These are phyloP conservation scores for Strigamia maritima DNA, from an alignment of 2,888 invertebrate species.

Conservation along the genomic window DNA sequence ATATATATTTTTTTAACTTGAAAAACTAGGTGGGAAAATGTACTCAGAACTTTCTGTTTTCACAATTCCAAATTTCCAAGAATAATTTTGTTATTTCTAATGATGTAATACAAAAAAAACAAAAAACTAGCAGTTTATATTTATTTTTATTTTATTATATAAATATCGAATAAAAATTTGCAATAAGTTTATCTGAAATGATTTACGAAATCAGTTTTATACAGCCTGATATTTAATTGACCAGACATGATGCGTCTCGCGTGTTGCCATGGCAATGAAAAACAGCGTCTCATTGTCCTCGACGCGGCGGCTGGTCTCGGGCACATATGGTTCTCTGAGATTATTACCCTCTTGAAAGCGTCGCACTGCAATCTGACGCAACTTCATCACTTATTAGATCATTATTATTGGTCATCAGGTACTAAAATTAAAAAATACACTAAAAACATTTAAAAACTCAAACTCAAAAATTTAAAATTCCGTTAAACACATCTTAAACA, in stretches of 20 bases:
- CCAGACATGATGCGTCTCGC: background rate
- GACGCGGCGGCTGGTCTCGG: conserved; percentile 19
- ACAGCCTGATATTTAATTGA: background rate
- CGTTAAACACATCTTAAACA: background rate
- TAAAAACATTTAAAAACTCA: background rate
- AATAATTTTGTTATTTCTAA: too few species aligned
- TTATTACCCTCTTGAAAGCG: conserved; percentile 27
- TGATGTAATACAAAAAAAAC: too few species aligned
- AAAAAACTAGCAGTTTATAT: too few species aligned
- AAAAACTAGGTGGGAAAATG: background rate
- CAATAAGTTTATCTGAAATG: background rate
- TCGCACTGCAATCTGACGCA: conserved; percentile 13
- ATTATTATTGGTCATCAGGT: background rate
- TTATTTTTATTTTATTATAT: background rate
- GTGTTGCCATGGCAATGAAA: conserved; percentile 23
- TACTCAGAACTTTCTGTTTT: background rate
- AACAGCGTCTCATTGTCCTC: conserved; percentile 29
- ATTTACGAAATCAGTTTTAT: background rate
- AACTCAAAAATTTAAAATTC: too few species aligned
- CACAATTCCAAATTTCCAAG: too few species aligned
- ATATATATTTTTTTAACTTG: too few species aligned
- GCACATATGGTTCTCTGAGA: conserved; percentile 16
- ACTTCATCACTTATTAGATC: background rate
- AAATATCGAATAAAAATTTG: background rate
- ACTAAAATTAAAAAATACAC: background rate